A percentile compares a stretch with the other conserved stretches of the same genome.
These are phyloP conservation scores for Sebastolobus alascanus DNA, from an alignment of 2,797 vertebrate species.

Conservation along the genomic window DNA sequence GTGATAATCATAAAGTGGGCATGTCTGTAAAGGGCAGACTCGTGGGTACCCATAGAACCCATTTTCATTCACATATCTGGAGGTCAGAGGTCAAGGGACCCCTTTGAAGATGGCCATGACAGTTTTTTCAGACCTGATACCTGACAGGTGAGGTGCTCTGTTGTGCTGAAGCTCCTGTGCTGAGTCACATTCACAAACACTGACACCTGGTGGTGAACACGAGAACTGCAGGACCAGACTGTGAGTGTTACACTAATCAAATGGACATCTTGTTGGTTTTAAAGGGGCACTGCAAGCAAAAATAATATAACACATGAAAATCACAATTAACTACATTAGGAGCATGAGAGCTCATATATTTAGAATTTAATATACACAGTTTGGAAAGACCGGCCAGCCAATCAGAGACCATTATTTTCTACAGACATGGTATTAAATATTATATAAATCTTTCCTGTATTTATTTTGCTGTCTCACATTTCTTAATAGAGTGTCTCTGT, in stretches of 20 bases:
- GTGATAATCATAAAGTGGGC: too few species aligned
- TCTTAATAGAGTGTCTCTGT: background rate
- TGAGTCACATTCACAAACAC: background rate
- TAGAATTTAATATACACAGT: too few species aligned
- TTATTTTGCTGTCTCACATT: background rate
- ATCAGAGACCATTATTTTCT: background rate
- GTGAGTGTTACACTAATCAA: background rate
- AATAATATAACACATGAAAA: background rate
- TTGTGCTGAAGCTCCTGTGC: background rate
- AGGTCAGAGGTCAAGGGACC: too few species aligned
- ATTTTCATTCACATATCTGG: too few species aligned
- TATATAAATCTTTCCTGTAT: background rate
- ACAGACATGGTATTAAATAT: background rate
- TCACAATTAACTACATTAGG: too few species aligned
- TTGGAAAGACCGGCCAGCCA: background rate
- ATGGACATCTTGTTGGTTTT: background rate
- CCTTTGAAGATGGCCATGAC: too few species aligned
- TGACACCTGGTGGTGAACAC: constrained; percentile 22
- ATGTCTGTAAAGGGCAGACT: too few species aligned
- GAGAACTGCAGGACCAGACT: background rate
- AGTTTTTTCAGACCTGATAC: too few species aligned
- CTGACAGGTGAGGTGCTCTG: background rate
- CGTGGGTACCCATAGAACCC: too few species aligned
- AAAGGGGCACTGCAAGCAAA: background rate
- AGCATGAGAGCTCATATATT: too few species aligned